Conservation (phyloP, 1,140 invertebrate genomes). For the Antheraea mylitta region DNA sequence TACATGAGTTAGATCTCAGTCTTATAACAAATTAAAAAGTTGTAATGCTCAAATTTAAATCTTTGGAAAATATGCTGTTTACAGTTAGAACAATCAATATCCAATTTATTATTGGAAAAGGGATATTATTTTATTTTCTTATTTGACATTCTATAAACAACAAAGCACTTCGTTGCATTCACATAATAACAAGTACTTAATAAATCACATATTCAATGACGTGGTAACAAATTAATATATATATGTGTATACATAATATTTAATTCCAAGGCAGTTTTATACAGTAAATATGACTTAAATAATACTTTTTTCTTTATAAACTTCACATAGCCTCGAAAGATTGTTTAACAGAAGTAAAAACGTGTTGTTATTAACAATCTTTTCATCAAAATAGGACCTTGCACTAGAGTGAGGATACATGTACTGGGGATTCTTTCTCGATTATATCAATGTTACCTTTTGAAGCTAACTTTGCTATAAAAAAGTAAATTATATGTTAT, state of each 20-base stretch:
- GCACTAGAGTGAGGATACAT: slow-evolving; percentile 47
- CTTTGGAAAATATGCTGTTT: too few relatives aligned
- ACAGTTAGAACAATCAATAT: too few relatives aligned
- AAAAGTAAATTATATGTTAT: background rate
- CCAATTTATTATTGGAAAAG: too few relatives aligned
- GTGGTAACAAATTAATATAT: slow-evolving; percentile 34
- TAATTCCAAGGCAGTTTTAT: slow-evolving; percentile 30
- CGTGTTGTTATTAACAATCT: too few relatives aligned
- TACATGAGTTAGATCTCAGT: too few relatives aligned
- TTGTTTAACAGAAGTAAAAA: too few relatives aligned
- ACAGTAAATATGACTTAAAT: slow-evolving; percentile 38
- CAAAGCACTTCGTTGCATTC: slow-evolving; percentile 1
- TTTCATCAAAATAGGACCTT: slow-evolving; percentile 37
- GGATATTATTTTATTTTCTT: too few relatives aligned
- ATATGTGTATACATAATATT: too few relatives aligned
- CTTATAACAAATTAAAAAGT: too few relatives aligned
- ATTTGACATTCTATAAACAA: background rate
- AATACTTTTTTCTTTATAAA: slow-evolving; percentile 44
- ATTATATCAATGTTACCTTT: slow-evolving; percentile 51
- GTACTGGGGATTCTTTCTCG: slow-evolving; percentile 55
- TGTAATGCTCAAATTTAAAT: too few relatives aligned
- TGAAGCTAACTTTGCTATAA: slow-evolving; percentile 36
- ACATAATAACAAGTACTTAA: slow-evolving; percentile 29
- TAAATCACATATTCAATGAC: slow-evolving; percentile 26
- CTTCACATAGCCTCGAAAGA: too few relatives aligned